phyloP scores from a whole-genome alignment of 2,797 vertebrate genomes.

The Antennarius maculatus region DNA sequence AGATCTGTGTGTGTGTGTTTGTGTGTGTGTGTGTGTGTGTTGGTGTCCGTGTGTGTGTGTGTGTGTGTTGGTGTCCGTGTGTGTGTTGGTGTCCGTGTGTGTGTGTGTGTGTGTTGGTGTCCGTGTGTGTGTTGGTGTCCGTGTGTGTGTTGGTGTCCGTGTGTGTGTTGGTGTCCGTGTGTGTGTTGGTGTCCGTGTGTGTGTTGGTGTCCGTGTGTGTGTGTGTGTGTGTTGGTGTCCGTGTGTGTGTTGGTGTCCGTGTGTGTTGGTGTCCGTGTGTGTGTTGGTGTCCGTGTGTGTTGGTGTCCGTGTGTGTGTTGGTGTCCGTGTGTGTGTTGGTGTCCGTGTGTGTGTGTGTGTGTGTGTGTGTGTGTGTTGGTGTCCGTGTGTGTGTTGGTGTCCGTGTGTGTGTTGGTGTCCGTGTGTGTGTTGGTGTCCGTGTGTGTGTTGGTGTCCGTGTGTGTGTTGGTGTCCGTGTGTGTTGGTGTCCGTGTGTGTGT shows the following conservation, averaged over 20 bases:
- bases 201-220: constrained; percentile 66
- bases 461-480: too few relatives aligned
- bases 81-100: too few relatives aligned
- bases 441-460: too few relatives aligned
- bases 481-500: too few relatives aligned
- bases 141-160: neutral
- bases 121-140: too few relatives aligned
- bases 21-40: constrained; percentile 49
- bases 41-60: constrained; percentile 22
- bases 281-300: constrained; percentile 30
- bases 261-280: too few relatives aligned
- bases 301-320: constrained; percentile 18
- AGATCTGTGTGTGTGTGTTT: constrained; percentile 45
- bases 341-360: too few relatives aligned
- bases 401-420: constrained; percentile 10
- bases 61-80: too few relatives aligned
- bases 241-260: too few relatives aligned
- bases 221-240: too few relatives aligned
- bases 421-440: constrained; percentile 69
- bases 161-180: constrained; percentile 23
- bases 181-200: constrained; percentile 59
- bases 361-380: too few relatives aligned
- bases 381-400: too few relatives aligned
- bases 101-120: constrained; percentile 44
- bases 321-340: constrained; percentile 67